Evolutionary conservation across 2,113 vertebrate species (phyloP), one percentile per base, ranked within the genome.

Genomic region (Brevimyrus niger): DNA sequence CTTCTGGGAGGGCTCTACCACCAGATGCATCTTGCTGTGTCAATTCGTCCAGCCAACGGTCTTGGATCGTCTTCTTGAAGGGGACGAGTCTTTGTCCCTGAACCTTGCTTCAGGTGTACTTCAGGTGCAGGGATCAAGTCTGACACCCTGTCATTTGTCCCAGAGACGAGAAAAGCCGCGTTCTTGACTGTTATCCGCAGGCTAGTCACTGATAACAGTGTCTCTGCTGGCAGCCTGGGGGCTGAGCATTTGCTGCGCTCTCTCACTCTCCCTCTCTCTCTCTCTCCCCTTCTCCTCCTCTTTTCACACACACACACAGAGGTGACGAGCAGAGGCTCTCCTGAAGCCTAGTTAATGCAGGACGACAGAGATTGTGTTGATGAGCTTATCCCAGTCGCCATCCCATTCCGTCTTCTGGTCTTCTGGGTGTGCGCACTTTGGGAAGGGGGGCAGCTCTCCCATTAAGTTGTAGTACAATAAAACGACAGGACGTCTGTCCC

Each of bases 21-120:
- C 92, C 91, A 95, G 93, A 94, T 95, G 95, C 96, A 96, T 96
- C 93, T 93, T 95, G 94, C 91, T 91, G 80, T 87, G 91, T 21
- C 19, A 21, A 46, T 53, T 89, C 65, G 86, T 89, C 88, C 48
- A 61, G 1, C 23, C 92, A 53, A 69, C 17, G 13, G 9, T 46
- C 61, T 13, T 21, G 17, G 65, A 23, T 84, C 90, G 87, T 91
- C 91, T 91, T 91, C 89, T 90, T 91, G 90, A 65, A 84, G 58
- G 76, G 3, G 47, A n/a, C 23, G 8, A n/a, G 88, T 83, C 76
- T 17, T 4, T 21, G 21, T 4, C n/a, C 50, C 38, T 58, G 17
- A 86, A 61, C 35, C 23, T 50, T 4, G 86, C 61, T 19, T 51
- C 38, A 69, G 65, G 23, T 11, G 10, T 4, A 69, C 58, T 19